A percentile compares a stretch with the other conserved stretches of the same genome.
Conservation (phyloP, 2,113 vertebrate species). For the Aptenodytes forsteri region DNA sequence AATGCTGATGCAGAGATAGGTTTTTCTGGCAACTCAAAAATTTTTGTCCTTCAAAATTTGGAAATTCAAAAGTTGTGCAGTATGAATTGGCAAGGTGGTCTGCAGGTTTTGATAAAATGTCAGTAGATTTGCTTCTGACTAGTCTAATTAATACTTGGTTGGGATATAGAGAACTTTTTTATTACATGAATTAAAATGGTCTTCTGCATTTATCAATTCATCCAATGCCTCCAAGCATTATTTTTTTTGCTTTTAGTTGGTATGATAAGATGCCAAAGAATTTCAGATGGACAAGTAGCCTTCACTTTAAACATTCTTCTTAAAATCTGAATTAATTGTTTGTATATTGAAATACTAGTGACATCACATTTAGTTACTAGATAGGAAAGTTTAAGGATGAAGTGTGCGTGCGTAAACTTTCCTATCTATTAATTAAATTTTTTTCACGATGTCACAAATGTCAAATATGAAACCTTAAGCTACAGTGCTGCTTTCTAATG, state of each 20-base stretch:
- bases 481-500: conserved; percentile 60
- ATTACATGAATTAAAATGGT: not conserved
- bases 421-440: not conserved
- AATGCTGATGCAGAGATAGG: not conserved
- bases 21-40: not conserved
- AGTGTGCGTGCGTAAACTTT: fast-evolving
- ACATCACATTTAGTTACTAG: not conserved
- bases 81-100: not conserved
- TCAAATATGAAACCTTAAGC: conserved; percentile 37
- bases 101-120: not conserved
- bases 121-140: not conserved
- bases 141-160: not conserved
- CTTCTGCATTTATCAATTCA: not conserved
- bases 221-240: not conserved
- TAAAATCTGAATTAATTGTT: not conserved
- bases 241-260: not conserved
- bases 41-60: not conserved
- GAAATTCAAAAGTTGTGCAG: not conserved
- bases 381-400: not conserved
- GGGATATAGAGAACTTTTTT: not conserved
- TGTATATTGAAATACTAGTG: not conserved
- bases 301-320: not conserved
- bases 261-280: not conserved
- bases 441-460: not conserved
- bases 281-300: not conserved